Evolutionary conservation across 2,797 vertebrate species (phyloP).

Genomic region (Lophotriccus pileatus): DNA sequence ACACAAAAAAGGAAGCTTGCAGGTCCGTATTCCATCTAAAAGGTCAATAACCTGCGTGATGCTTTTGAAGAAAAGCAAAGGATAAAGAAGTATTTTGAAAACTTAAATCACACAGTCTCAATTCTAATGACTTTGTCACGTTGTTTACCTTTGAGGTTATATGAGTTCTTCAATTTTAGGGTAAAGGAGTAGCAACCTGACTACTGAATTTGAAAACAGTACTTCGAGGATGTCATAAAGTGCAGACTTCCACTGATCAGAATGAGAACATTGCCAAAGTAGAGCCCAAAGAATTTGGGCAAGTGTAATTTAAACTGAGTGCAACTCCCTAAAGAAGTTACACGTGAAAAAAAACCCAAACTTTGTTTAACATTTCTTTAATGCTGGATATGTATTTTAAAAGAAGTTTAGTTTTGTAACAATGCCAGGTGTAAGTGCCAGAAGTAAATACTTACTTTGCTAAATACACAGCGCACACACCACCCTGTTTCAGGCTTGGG

Average conservation of each 20-base stretch:
- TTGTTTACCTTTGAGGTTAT: neutral
- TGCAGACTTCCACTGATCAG: neutral
- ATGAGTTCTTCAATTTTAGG: neutral
- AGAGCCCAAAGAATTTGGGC: neutral
- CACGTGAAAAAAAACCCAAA: neutral
- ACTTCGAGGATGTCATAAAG: neutral
- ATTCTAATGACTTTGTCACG: neutral
- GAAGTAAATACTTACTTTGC: slow-evolving; percentile 83
- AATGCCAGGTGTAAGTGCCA: neutral
- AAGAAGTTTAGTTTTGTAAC: neutral
- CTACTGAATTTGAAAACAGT: neutral
- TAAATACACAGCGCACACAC: slow-evolving; percentile 85
- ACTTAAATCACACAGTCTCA: neutral
- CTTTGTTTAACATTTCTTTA: neutral
- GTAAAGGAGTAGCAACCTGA: neutral
- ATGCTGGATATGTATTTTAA: neutral
- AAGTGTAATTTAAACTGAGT: neutral
- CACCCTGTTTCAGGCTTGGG: slow-evolving; percentile 83
- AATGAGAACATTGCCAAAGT: neutral
- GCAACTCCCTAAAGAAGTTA: neutral
- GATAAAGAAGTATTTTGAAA: slow-evolving; percentile 1
- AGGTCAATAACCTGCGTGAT: slow-evolving; percentile 90
- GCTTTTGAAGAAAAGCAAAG: slow-evolving; percentile 73
- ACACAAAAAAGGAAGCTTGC: slow-evolving; percentile 79
- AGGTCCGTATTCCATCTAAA: slow-evolving; percentile 82